Conservation (phyloP, 2,888 invertebrate species). For the Balanococcus diminutus region DNA sequence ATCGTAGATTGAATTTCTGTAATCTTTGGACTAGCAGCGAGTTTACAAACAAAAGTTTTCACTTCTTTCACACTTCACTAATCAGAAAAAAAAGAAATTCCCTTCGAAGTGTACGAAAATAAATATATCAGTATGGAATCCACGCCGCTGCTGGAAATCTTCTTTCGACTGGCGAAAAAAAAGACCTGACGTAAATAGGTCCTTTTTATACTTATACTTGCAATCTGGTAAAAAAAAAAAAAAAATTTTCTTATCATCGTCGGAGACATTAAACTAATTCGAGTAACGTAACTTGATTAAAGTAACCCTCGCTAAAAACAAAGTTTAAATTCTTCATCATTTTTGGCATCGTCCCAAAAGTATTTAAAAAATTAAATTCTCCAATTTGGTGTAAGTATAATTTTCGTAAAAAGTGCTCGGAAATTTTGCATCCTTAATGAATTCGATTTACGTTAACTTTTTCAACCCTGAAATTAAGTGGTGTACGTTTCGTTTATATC, state of each 20-base stretch:
- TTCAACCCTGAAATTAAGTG: not conserved
- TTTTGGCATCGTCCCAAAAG: not conserved
- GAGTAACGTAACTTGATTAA: not conserved
- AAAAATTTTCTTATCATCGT: not conserved
- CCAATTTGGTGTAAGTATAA: not conserved
- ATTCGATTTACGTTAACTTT: not conserved
- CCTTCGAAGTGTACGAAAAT: not conserved
- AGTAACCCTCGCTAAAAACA: not conserved
- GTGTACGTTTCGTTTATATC: not conserved
- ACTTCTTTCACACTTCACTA: conserved; percentile 24
- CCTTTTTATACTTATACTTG: not conserved
- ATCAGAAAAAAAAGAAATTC: not conserved
- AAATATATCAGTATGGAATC: not conserved
- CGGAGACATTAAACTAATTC: not conserved
- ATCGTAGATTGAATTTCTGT: conserved; percentile 19
- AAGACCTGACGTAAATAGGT: not conserved
- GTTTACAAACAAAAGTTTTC: conserved; percentile 19
- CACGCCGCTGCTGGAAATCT: not conserved
- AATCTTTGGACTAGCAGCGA: not conserved
- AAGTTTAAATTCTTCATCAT: not conserved
- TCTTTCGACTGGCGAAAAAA: not conserved
- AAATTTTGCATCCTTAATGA: not conserved
- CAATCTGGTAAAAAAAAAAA: not conserved
- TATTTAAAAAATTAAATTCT: not conserved
- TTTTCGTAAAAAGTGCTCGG: not conserved